A percentile compares a stretch with the other conserved stretches of the same genome.
Evolutionary conservation across 2,797 vertebrate species (phyloP).

Genomic region (Odontamblyopus lacepedii): DNA sequence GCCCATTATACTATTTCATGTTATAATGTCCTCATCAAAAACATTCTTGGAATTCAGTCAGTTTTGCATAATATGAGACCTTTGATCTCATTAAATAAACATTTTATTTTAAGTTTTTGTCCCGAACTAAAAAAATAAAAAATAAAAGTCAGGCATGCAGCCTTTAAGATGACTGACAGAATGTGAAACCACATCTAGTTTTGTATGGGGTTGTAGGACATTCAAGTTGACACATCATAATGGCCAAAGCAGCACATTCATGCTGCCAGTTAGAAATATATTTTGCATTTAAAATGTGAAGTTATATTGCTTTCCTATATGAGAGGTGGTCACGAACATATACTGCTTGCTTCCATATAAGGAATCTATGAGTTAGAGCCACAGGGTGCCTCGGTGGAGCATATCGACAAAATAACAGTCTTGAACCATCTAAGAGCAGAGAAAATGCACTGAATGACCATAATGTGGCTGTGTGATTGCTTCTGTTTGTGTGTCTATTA

Average conservation of each 20-base stretch:
- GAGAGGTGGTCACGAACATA: not conserved
- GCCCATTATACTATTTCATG: too few species aligned
- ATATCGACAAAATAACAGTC: not conserved
- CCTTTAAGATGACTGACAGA: not conserved
- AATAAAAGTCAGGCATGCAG: not conserved
- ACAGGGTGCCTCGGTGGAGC: constrained; percentile 1
- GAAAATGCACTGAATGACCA: constrained; percentile 22
- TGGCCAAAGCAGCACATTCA: too few species aligned
- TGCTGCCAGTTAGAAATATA: not conserved
- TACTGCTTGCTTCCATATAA: not conserved
- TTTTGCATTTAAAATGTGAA: constrained; percentile 4
- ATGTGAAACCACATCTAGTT: too few species aligned
- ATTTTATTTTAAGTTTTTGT: not conserved
- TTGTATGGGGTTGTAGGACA: too few species aligned
- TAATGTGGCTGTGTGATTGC: constrained; percentile 3
- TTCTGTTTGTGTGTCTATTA: constrained; percentile 28
- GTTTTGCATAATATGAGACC: too few species aligned
- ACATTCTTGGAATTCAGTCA: too few species aligned
- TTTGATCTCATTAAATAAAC: too few species aligned
- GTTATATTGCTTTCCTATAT: not conserved
- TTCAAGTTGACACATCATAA: too few species aligned
- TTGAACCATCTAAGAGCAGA: constrained; percentile 1
- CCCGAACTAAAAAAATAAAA: not conserved
- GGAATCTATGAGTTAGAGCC: not conserved
- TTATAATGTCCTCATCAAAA: too few species aligned